A percentile compares a stretch with the other conserved stretches of the same genome.
phyloP scores from a whole-genome alignment of 1,140 invertebrate genomes.

The Drosophila athabasca region DNA sequence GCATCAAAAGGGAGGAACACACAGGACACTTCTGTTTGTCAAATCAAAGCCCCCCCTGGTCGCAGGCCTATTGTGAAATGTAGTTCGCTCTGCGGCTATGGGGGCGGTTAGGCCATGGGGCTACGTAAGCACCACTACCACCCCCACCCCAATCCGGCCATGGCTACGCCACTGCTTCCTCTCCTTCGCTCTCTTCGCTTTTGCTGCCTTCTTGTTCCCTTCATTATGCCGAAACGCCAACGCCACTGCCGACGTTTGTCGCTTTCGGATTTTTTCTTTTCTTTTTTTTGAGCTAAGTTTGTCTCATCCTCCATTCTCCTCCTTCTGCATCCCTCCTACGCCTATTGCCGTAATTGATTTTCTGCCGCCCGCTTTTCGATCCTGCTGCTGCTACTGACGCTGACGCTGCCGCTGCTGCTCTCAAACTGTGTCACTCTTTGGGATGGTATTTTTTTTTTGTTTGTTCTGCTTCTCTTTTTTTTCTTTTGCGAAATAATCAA shows the following conservation, averaged over 20 bases:
- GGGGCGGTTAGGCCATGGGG: constrained; percentile 24
- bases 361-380: constrained; percentile 49
- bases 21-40: constrained; percentile 65
- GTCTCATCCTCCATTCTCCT: constrained; percentile 41
- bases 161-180: not conserved
- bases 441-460: constrained; percentile 30
- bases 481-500: constrained; percentile 67
- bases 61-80: constrained; percentile 41
- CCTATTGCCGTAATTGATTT: constrained; percentile 67
- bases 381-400: not conserved
- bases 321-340: constrained; percentile 24
- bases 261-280: constrained; percentile 36
- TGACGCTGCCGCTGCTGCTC: too few relatives aligned
- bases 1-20: not conserved
- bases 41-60: constrained; percentile 61
- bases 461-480: too few relatives aligned
- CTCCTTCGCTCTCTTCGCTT: not conserved
- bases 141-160: constrained; percentile 1
- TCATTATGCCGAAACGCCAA: constrained; percentile 54
- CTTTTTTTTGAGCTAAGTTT: constrained; percentile 65
- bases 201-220: constrained; percentile 22
- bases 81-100: constrained; percentile 45
- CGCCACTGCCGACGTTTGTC: constrained; percentile 18
- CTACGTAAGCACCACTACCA: constrained; percentile 10
- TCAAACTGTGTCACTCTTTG: constrained; percentile 64